A percentile compares a stretch with the other conserved stretches of the same genome.
phyloP scores from a whole-genome alignment of 2,888 invertebrate genomes.

The Dynastes hyllus region DNA sequence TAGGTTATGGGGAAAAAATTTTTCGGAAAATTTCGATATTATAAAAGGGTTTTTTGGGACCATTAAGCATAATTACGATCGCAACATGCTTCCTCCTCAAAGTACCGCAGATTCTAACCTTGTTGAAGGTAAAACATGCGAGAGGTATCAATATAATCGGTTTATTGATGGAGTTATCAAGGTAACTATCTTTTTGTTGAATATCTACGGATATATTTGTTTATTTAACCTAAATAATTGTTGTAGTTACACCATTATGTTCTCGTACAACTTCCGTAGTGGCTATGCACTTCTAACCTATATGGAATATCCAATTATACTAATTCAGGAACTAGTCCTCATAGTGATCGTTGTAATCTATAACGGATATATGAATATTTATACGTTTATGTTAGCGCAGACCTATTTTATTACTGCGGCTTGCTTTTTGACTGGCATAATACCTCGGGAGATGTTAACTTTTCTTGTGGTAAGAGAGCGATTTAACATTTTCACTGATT shows the following conservation, averaged over 20 bases:
- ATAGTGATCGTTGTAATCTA: conserved; percentile 83
- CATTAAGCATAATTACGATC: conserved; percentile 84
- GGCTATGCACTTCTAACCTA: conserved; percentile 84
- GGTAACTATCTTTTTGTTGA: conserved; percentile 71
- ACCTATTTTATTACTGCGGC: conserved; percentile 71
- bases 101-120: conserved; percentile 86
- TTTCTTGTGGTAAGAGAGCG: conserved; percentile 75
- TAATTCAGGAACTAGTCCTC: conserved; percentile 83
- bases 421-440: conserved; percentile 70
- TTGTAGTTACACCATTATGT: conserved; percentile 86
- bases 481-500: background rate
- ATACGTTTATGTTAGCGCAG: conserved; percentile 67
- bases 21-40: conserved; percentile 26
- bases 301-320: conserved; percentile 88
- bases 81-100: conserved; percentile 85
- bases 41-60: conserved; percentile 70
- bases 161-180: conserved; percentile 80
- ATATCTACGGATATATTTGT: conserved; percentile 27
- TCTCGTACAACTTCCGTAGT: conserved; percentile 86
- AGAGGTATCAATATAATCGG: conserved; percentile 81
- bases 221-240: conserved; percentile 53
- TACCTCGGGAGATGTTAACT: conserved; percentile 74
- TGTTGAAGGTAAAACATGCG: conserved; percentile 78
- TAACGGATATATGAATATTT: conserved; percentile 73
- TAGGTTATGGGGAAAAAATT: conserved; percentile 24